These are phyloP conservation scores for Temnothorax longispinosus DNA, from an alignment of 1,140 invertebrate genomes.

Conservation along the genomic window DNA sequence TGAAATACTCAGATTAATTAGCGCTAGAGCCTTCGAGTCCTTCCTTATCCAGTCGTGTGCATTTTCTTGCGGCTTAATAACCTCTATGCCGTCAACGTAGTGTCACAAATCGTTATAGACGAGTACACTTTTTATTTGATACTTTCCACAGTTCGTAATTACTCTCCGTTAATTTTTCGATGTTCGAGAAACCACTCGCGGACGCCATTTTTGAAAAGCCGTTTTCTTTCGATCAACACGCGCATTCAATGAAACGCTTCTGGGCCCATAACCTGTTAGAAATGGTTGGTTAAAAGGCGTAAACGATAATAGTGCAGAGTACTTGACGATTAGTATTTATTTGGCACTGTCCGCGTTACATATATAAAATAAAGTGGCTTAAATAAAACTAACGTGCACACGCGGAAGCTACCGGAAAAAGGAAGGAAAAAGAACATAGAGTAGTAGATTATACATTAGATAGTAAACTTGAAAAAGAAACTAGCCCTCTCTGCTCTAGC, in stretches of 20 bases:
- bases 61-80: background rate
- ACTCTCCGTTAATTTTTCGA: background rate
- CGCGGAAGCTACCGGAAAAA: too few species aligned
- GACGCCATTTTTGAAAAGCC: background rate
- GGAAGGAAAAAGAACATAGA: too few species aligned
- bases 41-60: conserved; percentile 13
- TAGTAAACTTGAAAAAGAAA: too few species aligned
- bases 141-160: conserved; percentile 47
- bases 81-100: background rate
- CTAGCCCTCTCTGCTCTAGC: too few species aligned
- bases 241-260: background rate
- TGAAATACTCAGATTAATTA: conserved; percentile 7
- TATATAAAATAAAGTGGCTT: too few species aligned
- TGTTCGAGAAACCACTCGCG: background rate
- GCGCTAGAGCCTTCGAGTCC: background rate
- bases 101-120: conserved; percentile 19
- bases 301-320: too few species aligned
- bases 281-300: too few species aligned
- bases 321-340: too few species aligned
- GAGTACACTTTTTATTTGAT: conserved; percentile 37
- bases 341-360: too few species aligned
- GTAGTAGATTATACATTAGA: too few species aligned
- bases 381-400: too few species aligned
- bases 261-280: conserved; percentile 44
- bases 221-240: background rate